Evolutionary conservation across 2,797 vertebrate genomes (phyloP).

Genomic region (Oreonectes daqikongensis): DNA sequence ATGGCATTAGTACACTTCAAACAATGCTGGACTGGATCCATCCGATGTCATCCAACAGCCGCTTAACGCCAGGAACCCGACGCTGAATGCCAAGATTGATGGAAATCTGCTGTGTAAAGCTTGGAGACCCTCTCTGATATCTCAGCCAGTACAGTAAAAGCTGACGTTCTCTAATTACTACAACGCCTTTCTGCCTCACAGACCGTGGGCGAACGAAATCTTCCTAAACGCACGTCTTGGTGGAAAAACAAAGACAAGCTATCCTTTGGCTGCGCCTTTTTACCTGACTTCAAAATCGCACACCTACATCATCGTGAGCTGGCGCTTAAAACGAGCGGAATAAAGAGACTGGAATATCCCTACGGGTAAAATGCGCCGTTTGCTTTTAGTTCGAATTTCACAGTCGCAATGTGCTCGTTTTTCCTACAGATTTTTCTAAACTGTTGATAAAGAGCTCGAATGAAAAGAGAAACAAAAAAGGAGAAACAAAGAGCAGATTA

Average conservation of each 20-base stretch:
- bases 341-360: slow-evolving; percentile 38
- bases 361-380: slow-evolving; percentile 33
- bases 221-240: slow-evolving; percentile 23
- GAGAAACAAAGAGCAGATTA: slow-evolving; percentile 67
- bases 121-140: slow-evolving; percentile 20
- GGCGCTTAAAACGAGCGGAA: slow-evolving; percentile 26
- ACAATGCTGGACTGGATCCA: background rate
- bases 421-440: slow-evolving; percentile 60
- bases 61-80: slow-evolving; percentile 11
- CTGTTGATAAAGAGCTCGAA: slow-evolving; percentile 54
- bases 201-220: slow-evolving; percentile 18
- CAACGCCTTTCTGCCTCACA: slow-evolving; percentile 9
- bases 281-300: slow-evolving; percentile 46
- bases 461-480: slow-evolving; percentile 61
- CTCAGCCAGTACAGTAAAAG: slow-evolving; percentile 24
- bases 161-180: slow-evolving; percentile 31
- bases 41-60: slow-evolving; percentile 8
- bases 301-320: slow-evolving; percentile 20
- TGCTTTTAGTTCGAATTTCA: slow-evolving; percentile 35
- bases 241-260: slow-evolving; percentile 5
- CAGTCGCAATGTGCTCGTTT: slow-evolving; percentile 43
- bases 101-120: slow-evolving; percentile 23
- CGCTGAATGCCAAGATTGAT: slow-evolving; percentile 29
- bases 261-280: slow-evolving; percentile 5
- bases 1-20: background rate